Percentiles rank a stretch among this genome's conserved stretches.
phyloP scores from a whole-genome alignment of 2,888 invertebrate genomes.

The Zele albiditarsus region DNA sequence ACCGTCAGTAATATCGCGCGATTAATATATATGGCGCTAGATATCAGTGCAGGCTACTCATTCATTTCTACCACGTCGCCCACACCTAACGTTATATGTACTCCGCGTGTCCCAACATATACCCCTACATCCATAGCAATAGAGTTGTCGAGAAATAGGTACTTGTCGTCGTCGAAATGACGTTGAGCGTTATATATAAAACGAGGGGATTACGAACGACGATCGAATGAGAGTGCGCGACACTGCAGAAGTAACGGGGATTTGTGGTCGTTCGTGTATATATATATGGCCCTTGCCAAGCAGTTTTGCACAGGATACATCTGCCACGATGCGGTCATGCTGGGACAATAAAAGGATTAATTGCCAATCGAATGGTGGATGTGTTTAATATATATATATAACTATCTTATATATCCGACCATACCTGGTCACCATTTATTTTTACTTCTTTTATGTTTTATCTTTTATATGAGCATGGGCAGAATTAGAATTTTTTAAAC shows the following conservation, averaged over 20 bases:
- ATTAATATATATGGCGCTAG: neutral
- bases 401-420: slow-evolving; percentile 11
- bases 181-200: slow-evolving; percentile 35
- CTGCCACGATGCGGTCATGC: slow-evolving; percentile 27
- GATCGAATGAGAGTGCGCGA: slow-evolving; percentile 33
- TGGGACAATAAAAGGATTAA: slow-evolving; percentile 44
- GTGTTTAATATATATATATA: neutral
- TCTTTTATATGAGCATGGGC: neutral
- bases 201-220: slow-evolving; percentile 41
- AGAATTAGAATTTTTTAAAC: neutral
- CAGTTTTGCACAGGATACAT: slow-evolving; percentile 21
- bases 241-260: slow-evolving; percentile 39
- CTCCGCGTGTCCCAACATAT: too few relatives aligned
- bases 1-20: neutral
- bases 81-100: neutral
- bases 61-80: slow-evolving; percentile 5
- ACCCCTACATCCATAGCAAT: neutral
- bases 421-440: neutral
- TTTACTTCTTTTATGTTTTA: slow-evolving; percentile 5
- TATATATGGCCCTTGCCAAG: neutral
- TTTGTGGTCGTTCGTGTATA: slow-evolving; percentile 41
- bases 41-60: neutral
- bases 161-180: slow-evolving; percentile 38
- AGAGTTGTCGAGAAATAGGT: neutral
- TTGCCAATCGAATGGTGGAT: slow-evolving; percentile 39